Evolutionary conservation across 2,888 invertebrate species (phyloP).

Genomic region (Stramonita haemastoma): DNA sequence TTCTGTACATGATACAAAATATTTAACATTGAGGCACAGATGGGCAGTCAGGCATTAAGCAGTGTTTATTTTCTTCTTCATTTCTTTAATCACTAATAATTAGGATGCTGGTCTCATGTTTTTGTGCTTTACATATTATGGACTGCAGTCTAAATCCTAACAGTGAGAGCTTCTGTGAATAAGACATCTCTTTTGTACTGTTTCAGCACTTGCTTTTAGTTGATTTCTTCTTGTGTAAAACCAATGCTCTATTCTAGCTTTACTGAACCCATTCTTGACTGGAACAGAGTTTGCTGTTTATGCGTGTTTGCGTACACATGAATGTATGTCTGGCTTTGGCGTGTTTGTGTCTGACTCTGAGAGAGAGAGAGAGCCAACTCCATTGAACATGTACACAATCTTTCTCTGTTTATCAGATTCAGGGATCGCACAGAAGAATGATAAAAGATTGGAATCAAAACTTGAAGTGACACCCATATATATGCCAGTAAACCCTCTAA

Average conservation of each 20-base stretch:
- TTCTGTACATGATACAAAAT: background rate
- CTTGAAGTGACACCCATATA: no score
- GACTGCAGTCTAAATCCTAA: background rate
- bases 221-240: conserved; percentile 14
- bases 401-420: no score
- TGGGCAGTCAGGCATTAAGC: background rate
- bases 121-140: background rate
- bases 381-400: background rate
- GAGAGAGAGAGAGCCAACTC: background rate
- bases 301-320: background rate
- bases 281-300: background rate
- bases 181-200: background rate
- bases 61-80: background rate
- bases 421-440: no score
- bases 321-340: background rate
- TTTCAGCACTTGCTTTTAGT: conserved; percentile 1
- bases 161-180: conserved; percentile 3
- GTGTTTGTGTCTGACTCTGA: no score
- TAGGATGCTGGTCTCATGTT: background rate
- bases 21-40: conserved; percentile 29
- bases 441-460: no score
- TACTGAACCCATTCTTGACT: background rate
- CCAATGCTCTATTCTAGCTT: background rate
- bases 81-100: background rate
- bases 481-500: no score